Base-by-base conservation (phyloP, 2,888 invertebrate species). In the Kuschelorhynchus macadamiae region DNA sequence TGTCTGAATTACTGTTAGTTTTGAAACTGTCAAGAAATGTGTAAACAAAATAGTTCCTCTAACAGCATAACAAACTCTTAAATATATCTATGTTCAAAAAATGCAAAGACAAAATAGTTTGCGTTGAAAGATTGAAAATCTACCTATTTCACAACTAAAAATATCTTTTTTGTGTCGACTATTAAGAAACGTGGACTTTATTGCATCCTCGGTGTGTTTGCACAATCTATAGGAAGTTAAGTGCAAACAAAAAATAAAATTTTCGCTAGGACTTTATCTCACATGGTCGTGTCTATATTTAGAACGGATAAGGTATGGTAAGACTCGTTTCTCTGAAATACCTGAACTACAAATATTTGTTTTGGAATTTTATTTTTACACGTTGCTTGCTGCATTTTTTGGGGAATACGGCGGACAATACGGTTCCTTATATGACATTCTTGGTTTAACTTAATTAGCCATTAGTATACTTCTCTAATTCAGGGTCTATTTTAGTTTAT, bases 251-350 rank as follows among this genome's bases (percentile, higher is more conserved):
- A 61, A 67, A 61, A 67, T 61, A 60, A 67, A 67, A 56, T 56
- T n/a, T 67, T 67, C 61, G 67, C 67, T 67, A 67, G 50, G 67
- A 55, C 56, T 59, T 67, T 67, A 67, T 67, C 67, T 56, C 50
- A 17, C 32, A 67, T 61, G 67, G 67, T 61, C 55, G 42, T 33
- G 61, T 55, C 61, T 67, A 67, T 56, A 61, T 67, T 67, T 67
- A 67, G 55, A 67, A 67, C 67, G 67, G 67, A 67, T 67, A 67
- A 67, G 67, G 67, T 55, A 61, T 61, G 67, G 67, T 67, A 56
- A 49, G 46, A 61, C 21, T 44, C 60, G 53, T 67, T 55, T 61
- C 67, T 44, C 50, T 47, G 56, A 67, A 67, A 67, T 67, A 67
- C 67, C 67, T 67, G 67, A 55, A 67, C 61, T 47, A 47, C 50